These are phyloP conservation scores for Aleiodes testaceus DNA, from an alignment of 2,888 invertebrate species.

Conservation along the genomic window DNA sequence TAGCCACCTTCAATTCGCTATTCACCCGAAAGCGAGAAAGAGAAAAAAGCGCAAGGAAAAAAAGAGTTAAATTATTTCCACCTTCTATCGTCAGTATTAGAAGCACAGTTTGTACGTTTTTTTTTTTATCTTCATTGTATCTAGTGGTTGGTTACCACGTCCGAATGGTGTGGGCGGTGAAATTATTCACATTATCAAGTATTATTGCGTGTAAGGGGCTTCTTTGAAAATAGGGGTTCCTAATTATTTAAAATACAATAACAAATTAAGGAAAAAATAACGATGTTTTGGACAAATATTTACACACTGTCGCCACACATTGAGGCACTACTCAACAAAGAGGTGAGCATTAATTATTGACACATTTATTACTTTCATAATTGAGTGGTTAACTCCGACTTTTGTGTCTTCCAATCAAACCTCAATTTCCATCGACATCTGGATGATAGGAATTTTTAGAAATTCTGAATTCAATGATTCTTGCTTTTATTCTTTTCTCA, in stretches of 20 bases:
- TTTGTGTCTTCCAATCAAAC: background rate
- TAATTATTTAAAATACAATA: conserved; percentile 20
- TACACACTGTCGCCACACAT: conserved; percentile 82
- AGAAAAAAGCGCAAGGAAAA: background rate
- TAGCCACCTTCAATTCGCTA: background rate
- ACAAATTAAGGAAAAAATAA: conserved; percentile 57
- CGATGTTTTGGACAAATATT: conserved; percentile 90
- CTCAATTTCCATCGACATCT: background rate
- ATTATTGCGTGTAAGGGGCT: conserved; percentile 35
- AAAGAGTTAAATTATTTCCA: background rate
- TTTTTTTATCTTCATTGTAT: background rate
- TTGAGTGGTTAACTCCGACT: conserved; percentile 36
- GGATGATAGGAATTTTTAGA: conserved; percentile 47
- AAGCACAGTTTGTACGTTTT: conserved; percentile 2
- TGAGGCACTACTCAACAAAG: conserved; percentile 84
- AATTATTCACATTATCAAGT: conserved; percentile 37
- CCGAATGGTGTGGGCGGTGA: conserved; percentile 42
- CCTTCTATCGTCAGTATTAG: conserved; percentile 21
- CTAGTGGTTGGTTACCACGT: conserved; percentile 27
- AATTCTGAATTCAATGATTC: background rate
- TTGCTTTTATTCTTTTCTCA: background rate
- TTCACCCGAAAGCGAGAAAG: background rate
- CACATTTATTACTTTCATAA: background rate
- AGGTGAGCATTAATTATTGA: conserved; percentile 75
- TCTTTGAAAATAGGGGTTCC: conserved; percentile 33